Percentiles rank a stretch among this genome's conserved stretches.
Conservation (phyloP, 2,113 vertebrate genomes). For the Ictalurus furcatus region DNA sequence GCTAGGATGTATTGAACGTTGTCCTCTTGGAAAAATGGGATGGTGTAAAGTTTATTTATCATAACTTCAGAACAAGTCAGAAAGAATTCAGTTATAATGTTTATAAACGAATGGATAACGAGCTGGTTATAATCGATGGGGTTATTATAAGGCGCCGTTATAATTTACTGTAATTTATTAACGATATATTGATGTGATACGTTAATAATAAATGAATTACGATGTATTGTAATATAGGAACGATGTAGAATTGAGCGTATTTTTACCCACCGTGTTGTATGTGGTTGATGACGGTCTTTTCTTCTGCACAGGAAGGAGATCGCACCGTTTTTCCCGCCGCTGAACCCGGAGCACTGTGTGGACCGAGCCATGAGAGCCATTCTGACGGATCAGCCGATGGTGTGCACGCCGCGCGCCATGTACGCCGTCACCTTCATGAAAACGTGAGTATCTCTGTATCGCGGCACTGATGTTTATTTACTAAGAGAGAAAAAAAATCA, state of each 20-base stretch:
- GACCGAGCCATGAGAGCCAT: constrained; percentile 56
- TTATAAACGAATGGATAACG: too few relatives aligned
- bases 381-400: constrained; percentile 55
- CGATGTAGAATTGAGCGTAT: neutral
- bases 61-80: neutral
- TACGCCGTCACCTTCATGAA: constrained; percentile 54
- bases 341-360: constrained; percentile 54
- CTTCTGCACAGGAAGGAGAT: constrained; percentile 41
- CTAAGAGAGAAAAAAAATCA: neutral
- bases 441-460: constrained; percentile 42
- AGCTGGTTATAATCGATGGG: neutral
- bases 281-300: neutral
- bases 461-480: neutral
- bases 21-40: neutral
- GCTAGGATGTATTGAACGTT: neutral
- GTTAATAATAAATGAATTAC: neutral
- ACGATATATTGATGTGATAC: neutral
- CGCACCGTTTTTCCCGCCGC: constrained; percentile 43
- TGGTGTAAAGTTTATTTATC: neutral
- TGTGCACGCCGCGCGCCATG: constrained; percentile 38
- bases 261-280: neutral
- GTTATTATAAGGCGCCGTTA: neutral
- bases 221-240: neutral
- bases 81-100: neutral
- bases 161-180: neutral